Percentiles rank a stretch among this genome's conserved stretches.
Evolutionary conservation across 2,888 invertebrate genomes (phyloP).

Genomic region (Villa cingulata): DNA sequence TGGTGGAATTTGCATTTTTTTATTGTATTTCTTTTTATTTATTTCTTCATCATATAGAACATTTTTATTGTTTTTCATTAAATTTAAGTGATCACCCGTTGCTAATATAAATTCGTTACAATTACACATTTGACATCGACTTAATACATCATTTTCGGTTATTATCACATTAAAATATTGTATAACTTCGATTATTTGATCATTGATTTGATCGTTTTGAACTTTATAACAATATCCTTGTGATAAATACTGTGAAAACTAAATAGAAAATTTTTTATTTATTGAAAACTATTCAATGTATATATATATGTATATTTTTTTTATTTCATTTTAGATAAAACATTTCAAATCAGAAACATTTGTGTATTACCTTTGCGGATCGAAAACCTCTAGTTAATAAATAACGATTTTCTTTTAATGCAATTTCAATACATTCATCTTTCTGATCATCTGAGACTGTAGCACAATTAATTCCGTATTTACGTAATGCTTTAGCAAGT

Average conservation of each 20-base stretch:
- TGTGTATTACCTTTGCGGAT: slow-evolving; percentile 32
- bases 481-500: slow-evolving; percentile 47
- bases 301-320: not conserved
- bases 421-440: slow-evolving; percentile 39
- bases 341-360: not conserved
- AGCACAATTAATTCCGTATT: slow-evolving; percentile 47
- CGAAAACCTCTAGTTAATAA: slow-evolving; percentile 42
- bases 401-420: slow-evolving; percentile 39
- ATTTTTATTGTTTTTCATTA: not conserved
- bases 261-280: too few relatives aligned
- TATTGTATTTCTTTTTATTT: too few relatives aligned
- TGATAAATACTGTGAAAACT: slow-evolving; percentile 21
- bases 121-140: slow-evolving; percentile 55
- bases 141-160: slow-evolving; percentile 50
- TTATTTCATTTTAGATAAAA: not conserved
- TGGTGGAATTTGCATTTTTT: not conserved
- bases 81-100: slow-evolving; percentile 5
- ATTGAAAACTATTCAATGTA: too few relatives aligned
- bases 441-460: slow-evolving; percentile 40
- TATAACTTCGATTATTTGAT: slow-evolving; percentile 54
- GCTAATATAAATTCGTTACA: slow-evolving; percentile 17
- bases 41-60: not conserved
- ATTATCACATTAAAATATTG: slow-evolving; percentile 50
- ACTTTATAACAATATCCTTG: slow-evolving; percentile 39
- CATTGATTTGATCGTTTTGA: slow-evolving; percentile 39